Base-by-base conservation (phyloP, 2,888 invertebrate genomes). In the Eilema griseolum region DNA sequence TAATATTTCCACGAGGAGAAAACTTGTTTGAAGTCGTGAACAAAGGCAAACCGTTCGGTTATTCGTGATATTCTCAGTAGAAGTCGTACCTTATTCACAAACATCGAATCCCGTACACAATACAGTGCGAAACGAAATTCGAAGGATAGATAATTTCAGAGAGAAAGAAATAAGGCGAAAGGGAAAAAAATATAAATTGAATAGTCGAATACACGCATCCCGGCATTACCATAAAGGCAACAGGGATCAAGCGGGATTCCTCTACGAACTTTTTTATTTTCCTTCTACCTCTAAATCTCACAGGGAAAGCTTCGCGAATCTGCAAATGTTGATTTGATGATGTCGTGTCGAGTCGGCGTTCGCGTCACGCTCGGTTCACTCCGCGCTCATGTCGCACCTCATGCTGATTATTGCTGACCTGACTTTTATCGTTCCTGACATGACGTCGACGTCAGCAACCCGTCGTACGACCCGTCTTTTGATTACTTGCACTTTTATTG, bases 301-400 rank as follows among this genome's bases (percentile, higher is more conserved):
- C 89, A 87, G 90, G 91, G 91, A 95, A 95, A 95, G 94, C 94
- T 93, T 90, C 94, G 95, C 92, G 93, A 95, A 95, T 95, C 95
- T 95, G 95, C 95, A 95, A 95, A 95, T 95, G 95, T 93, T 95
- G 95, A 95, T 95, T 95, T 95, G 95, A 95, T 95, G 95, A 95
- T 95, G 88, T 86, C 83, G 85, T 81, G 87, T 85, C 85, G 84
- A 74, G 75, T 78, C 74, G 83, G 71, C 79, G 79, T 77, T 76
- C 77, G 81, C 81, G 78, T 79, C 77, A 70, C 61, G 67, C 70
- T 62, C 69, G 70, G 69, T 72, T 76, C 79, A 78, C 77, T 76
- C 64, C 73, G 68, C 67, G 66, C 70, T 73, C 67, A 59, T 26
- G 70, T 69, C 71, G 62, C 68, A 59, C 56, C 70, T 65, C 81